A percentile compares a stretch with the other conserved stretches of the same genome.
phyloP scores from a whole-genome alignment of 2,888 invertebrate species.

The Bellardia bayeri region DNA sequence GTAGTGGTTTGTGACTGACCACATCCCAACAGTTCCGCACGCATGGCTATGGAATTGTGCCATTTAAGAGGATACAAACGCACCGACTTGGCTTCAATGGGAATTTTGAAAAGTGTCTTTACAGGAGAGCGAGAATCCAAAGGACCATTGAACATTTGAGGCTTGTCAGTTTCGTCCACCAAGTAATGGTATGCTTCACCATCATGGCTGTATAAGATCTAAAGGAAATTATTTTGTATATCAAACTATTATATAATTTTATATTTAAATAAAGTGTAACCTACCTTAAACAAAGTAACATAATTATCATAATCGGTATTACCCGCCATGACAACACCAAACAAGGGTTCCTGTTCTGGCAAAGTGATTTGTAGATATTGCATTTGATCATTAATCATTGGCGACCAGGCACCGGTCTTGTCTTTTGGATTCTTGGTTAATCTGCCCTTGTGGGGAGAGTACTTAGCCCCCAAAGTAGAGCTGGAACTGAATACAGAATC shows the following conservation, averaged over 20 bases:
- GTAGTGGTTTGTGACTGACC: constrained; percentile 68
- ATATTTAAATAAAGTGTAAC: not conserved
- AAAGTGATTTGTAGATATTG: constrained; percentile 90
- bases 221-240: not conserved
- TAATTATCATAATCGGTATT: constrained; percentile 88
- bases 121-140: constrained; percentile 86
- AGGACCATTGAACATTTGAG: constrained; percentile 90
- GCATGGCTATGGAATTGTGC: constrained; percentile 88
- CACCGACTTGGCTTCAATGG: constrained; percentile 90
- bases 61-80: constrained; percentile 90
- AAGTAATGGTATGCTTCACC: constrained; percentile 87
- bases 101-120: constrained; percentile 88
- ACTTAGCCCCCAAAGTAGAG: constrained; percentile 84
- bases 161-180: constrained; percentile 85
- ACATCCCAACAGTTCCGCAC: constrained; percentile 92
- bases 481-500: constrained; percentile 87
- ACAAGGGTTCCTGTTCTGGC: constrained; percentile 88
- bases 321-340: constrained; percentile 90
- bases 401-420: constrained; percentile 88
- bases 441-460: constrained; percentile 86
- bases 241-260: not conserved
- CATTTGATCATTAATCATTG: constrained; percentile 86
- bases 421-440: constrained; percentile 83
- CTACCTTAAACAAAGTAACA: constrained; percentile 90
- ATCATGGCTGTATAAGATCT: constrained; percentile 88